A percentile compares a stretch with the other conserved stretches of the same genome.
Conservation (phyloP, 2,113 vertebrate genomes). For the Synchiropus splendidus region DNA sequence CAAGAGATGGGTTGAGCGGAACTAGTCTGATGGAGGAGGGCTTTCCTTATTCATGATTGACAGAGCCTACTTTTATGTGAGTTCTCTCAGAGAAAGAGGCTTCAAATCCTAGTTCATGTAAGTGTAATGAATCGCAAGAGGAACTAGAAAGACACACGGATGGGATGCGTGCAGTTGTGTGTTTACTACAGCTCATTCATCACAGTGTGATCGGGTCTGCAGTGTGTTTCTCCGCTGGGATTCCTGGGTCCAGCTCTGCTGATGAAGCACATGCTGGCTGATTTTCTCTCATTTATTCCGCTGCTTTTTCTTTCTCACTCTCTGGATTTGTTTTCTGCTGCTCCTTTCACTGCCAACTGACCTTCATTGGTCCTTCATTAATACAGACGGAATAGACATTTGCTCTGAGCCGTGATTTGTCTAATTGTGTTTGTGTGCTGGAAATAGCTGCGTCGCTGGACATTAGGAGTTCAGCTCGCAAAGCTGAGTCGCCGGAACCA, state of each 20-base stretch:
- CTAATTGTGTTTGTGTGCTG: conserved; percentile 44
- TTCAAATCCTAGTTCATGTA: too few species aligned
- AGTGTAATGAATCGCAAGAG: too few species aligned
- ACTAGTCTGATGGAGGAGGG: too few species aligned
- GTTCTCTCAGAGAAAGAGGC: too few species aligned
- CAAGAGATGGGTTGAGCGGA: too few species aligned
- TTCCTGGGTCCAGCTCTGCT: conserved; percentile 49
- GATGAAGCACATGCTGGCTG: conserved; percentile 39
- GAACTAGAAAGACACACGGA: too few species aligned
- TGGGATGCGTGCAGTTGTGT: too few species aligned
- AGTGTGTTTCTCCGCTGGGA: conserved; percentile 40
- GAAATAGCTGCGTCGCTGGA: conserved; percentile 39
- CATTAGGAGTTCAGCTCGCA: conserved; percentile 29
- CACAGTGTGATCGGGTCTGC: conserved; percentile 3
- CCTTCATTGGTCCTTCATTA: conserved; percentile 26
- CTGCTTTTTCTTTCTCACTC: conserved; percentile 15
- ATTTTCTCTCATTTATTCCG: conserved; percentile 43
- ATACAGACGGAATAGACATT: conserved; percentile 13
- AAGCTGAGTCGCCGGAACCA: conserved; percentile 14
- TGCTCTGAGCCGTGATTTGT: conserved; percentile 22
- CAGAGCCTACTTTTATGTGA: too few species aligned
- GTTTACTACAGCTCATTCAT: too few species aligned
- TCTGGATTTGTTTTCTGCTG: conserved; percentile 25
- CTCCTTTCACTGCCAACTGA: conserved; percentile 18
- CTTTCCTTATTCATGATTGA: too few species aligned